These are phyloP conservation scores for Atethmia centrago DNA, from an alignment of 2,888 invertebrate genomes.

Conservation along the genomic window DNA sequence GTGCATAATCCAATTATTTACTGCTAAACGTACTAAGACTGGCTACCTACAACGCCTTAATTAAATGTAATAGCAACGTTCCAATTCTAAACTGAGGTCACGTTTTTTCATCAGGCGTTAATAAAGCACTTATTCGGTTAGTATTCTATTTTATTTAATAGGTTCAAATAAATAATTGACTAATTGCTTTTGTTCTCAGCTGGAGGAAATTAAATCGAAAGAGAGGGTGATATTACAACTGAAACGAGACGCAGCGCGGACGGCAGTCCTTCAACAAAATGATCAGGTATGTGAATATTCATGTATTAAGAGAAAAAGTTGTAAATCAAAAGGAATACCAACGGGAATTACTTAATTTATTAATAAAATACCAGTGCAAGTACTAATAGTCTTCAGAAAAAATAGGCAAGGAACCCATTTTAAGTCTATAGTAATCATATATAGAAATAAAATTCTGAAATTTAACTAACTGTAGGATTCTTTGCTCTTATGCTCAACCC, in stretches of 20 bases:
- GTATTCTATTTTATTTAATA: constrained; percentile 1
- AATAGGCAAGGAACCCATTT: not conserved
- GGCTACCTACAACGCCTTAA: constrained; percentile 35
- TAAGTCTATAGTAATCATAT: not conserved
- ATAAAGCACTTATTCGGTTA: not conserved
- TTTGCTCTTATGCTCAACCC: not conserved
- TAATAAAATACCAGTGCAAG: too few species aligned
- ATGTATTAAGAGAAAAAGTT: not conserved
- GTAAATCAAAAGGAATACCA: not conserved
- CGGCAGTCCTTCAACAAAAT: constrained; percentile 75
- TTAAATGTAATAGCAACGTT: constrained; percentile 44
- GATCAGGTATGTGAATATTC: constrained; percentile 78
- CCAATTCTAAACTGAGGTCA: not conserved
- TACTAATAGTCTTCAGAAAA: not conserved
- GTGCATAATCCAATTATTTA: constrained; percentile 34
- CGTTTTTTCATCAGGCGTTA: constrained; percentile 35
- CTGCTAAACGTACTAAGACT: constrained; percentile 5
- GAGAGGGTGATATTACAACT: constrained; percentile 92
- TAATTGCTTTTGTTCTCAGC: constrained; percentile 82
- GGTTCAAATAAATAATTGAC: constrained; percentile 12
- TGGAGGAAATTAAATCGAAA: constrained; percentile 93
- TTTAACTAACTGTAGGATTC: not conserved
- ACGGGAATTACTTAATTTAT: not conserved
- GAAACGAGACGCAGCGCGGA: constrained; percentile 83
- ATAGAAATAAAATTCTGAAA: not conserved